phyloP scores from a whole-genome alignment of 2,797 vertebrate species.

The Notamacropus eugenii region DNA sequence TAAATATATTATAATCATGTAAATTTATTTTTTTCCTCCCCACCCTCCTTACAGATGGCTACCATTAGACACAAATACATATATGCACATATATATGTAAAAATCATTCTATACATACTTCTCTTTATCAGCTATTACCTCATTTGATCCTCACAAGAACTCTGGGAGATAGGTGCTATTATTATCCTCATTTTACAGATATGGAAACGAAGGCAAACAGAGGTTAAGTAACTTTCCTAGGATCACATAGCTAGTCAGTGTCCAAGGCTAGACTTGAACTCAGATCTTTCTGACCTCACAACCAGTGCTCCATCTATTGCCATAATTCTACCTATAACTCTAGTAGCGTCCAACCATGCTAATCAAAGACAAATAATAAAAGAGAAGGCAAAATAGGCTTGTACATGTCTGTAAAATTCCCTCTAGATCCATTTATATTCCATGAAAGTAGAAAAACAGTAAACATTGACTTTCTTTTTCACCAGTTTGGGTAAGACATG shows the following conservation, averaged over 20 bases:
- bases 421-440: conserved; percentile 2
- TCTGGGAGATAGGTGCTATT: not conserved
- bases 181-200: not conserved
- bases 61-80: too few relatives aligned
- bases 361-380: conserved; percentile 9
- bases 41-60: too few relatives aligned
- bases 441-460: conserved; percentile 49
- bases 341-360: conserved; percentile 27
- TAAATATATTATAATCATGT: too few relatives aligned
- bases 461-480: not conserved
- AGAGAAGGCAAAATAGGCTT: not conserved
- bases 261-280: not conserved
- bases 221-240: not conserved
- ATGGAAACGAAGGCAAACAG: not conserved
- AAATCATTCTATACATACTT: too few relatives aligned
- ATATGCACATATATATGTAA: too few relatives aligned
- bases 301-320: not conserved
- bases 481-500: not conserved
- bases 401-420: conserved; percentile 10
- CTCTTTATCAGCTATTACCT: too few relatives aligned
- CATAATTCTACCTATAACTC: not conserved
- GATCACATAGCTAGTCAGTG: not conserved
- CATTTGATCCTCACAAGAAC: too few relatives aligned
- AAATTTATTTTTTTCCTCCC: too few relatives aligned
- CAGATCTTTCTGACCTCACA: not conserved